Base-by-base conservation (phyloP, 2,113 vertebrate species). In the Psilopsiagon aurifrons region DNA sequence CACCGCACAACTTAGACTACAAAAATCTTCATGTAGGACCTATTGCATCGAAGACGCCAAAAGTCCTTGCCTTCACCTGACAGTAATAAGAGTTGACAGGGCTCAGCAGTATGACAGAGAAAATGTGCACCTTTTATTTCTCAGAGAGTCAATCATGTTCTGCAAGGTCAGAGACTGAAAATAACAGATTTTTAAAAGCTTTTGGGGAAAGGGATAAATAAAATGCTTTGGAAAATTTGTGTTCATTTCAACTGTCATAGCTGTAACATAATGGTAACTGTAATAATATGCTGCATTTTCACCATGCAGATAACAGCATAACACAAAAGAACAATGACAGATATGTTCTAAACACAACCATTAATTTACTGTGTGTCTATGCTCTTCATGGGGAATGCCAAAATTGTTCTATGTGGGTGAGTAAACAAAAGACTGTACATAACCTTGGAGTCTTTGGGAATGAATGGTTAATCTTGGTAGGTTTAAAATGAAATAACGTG, bases 191-290 rank as follows among this genome's bases (percentile, higher is more conserved):
- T 85, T 73, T 77, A 37, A 76, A 92, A 89, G 67, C 63, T 86
- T 88, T 91, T 84, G 43, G 17, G 7, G 73, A 85, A 86, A 85
- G 8, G 16, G 11, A 22, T 79, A 15, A 82, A 94, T 52, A 69
- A 91, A 92, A 76, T 49, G 31, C 6, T 91, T 87, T 91, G 85
- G 52, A 92, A 85, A 94, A 87, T 76, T 69, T 83, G 22, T 80
- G 29, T 87, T 92, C n/a, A 31, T 91, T 93, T 94, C 59, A 74
- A 8, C 60, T 80, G 55, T 86, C 81, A 82, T 60, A 75, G 66
- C 7, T 78, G 63, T 37, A 92, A 39, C 41, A 59, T n/a, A 80
- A 66, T 19, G 68, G 66, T 77, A 92, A 90, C 83, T 87, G 47
- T 37, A 75, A 88, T 69, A 73, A 91, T 91, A 84, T 85, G 24